Evolutionary conservation across 53 echinoderm and acorn worm genomes (phyloP), one percentile per base, ranked within the genome.

Genomic region (Zoroaster sp.): DNA sequence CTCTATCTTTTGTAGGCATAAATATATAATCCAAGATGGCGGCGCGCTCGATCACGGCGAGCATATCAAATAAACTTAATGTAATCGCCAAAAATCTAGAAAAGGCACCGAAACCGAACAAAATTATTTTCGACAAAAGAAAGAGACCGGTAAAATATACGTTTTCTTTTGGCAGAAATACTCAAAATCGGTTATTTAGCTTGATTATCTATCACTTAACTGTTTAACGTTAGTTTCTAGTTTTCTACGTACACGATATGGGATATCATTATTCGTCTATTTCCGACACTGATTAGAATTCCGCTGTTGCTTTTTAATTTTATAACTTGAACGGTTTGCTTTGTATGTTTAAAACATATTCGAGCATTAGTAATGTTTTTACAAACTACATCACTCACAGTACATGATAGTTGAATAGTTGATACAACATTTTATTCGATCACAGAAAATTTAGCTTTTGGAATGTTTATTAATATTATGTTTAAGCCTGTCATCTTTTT

Each of bases 31-130:
- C 25, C 71, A 85, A 71, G 34, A 85, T 85, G 85, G 85, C 85
- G 36, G 88, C 69, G 28, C 88, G 88, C 14, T 76, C 76, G 34
- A 35, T 88, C 33, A 77, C 88, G 7, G 76, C 75, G 28, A 92
- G 73, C 69, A 88, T 92, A 31, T 92, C 92, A n/a, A 73, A 88
- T 39, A 88, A 82, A 76, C 88, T 88, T 35, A 92, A 92, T 80
- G 75, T 88, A 21, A 92, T 92, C 33, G 92, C 92, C 4, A 66
- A 92, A 75, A 88, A 88, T 80, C 83, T 92, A 0, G 74, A 82
- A 83, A 82, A 69, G 11, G 92, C 92, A 59, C 92, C 88, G 5
- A 92, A 83, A 68, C 92, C 92, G 33, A 33, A 88, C 13, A 68
- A 76, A 73, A 78, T 92, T 12, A 77, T 38, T 25, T 92, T 83